Evolutionary conservation across 2,888 invertebrate genomes (phyloP).

Genomic region (Pseudoips prasinana): DNA sequence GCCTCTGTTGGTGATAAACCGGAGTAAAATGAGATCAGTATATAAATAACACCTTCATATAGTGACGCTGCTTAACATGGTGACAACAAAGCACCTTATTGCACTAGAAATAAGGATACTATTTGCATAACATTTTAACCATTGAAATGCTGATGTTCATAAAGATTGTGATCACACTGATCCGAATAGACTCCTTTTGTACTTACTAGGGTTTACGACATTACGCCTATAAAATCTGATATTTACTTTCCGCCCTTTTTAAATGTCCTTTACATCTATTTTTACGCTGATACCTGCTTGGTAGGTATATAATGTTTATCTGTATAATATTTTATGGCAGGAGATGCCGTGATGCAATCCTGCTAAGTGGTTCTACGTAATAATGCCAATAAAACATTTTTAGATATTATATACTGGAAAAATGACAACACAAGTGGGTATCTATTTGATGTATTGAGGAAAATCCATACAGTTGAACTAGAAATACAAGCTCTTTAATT

Average conservation of each 20-base stretch:
- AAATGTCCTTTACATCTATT: conserved; percentile 14
- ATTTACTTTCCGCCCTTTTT: conserved; percentile 23
- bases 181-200: conserved; percentile 31
- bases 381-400: no score
- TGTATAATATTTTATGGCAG: no score
- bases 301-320: no score
- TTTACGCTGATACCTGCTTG: conserved; percentile 18
- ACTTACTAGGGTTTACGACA: conserved; percentile 23
- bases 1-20: conserved; percentile 30
- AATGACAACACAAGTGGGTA: no score
- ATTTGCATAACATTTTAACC: not conserved
- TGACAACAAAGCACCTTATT: not conserved
- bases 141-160: not conserved
- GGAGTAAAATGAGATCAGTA: conserved; percentile 27
- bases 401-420: no score
- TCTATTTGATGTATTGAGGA: no score
- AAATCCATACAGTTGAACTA: no score
- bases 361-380: no score
- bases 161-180: conserved; percentile 25
- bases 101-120: no score
- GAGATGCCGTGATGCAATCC: no score
- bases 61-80: not conserved
- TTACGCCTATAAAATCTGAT: conserved; percentile 28
- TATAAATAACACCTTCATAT: conserved; percentile 36
- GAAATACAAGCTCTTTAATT: no score